Conservation (phyloP, 92 coral and sea anemone genomes). For the Palythoa caribaeorum region DNA sequence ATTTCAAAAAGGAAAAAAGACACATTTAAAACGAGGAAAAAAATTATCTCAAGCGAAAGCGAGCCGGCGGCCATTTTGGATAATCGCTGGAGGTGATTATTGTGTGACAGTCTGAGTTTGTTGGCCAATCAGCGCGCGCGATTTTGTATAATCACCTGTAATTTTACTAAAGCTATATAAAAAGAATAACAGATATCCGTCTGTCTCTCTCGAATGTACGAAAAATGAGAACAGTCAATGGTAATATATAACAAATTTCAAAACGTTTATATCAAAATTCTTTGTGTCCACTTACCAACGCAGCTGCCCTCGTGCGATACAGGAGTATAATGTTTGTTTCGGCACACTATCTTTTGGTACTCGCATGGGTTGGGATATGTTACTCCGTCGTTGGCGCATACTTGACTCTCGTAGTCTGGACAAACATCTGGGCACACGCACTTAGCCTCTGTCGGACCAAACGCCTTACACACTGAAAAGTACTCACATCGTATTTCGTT, state of each 20-base stretch:
- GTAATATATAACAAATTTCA: not conserved
- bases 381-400: slow-evolving; percentile 60
- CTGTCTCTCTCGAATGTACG: too few species aligned
- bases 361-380: slow-evolving; percentile 68
- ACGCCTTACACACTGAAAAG: slow-evolving; percentile 57
- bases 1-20: too few species aligned
- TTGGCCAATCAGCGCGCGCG: too few species aligned
- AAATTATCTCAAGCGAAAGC: too few species aligned
- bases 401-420: slow-evolving; percentile 52
- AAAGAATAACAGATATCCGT: too few species aligned
- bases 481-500: slow-evolving; percentile 49
- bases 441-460: slow-evolving; percentile 36
- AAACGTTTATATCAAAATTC: not conserved
- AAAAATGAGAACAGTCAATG: too few species aligned
- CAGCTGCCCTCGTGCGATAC: slow-evolving; percentile 72
- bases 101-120: too few species aligned
- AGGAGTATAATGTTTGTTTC: slow-evolving; percentile 21
- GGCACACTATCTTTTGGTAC: slow-evolving; percentile 59
- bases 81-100: too few species aligned
- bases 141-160: too few species aligned
- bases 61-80: too few species aligned
- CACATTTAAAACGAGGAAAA: too few species aligned
- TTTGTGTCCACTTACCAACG: slow-evolving; percentile 52
- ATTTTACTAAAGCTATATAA: too few species aligned
- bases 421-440: slow-evolving; percentile 64